Evolutionary conservation across 2,797 vertebrate species (phyloP), one percentile per base, ranked within the genome.

Genomic region (Semaprochilodus insignis): DNA sequence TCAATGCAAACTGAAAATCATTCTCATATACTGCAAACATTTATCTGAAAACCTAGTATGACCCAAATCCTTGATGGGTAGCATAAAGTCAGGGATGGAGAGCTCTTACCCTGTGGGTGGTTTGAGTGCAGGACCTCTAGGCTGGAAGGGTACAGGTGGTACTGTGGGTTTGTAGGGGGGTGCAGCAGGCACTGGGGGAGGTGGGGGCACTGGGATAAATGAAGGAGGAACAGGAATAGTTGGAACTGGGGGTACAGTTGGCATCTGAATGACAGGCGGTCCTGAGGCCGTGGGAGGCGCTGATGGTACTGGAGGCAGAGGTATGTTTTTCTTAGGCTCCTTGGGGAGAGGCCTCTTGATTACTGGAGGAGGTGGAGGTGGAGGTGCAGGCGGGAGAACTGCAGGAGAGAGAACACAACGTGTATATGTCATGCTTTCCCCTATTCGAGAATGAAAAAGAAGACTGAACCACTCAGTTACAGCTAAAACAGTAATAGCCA

Each of bases 291-390:
- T 16, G 17, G 82, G 69, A 10, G 71, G 76, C 6, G 19, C 27
- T 71, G 34, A 74, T 5, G 92, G 91, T 2, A 91, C 81, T 17
- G 90, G 89, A 84, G 96, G 90, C 10, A 93, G 91, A 1, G 93
- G 89, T 4, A 65, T 77, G 84, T 85, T 88, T 81, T 94, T 96
- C 89, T 94, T 91, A 36, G 92, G 89, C 77, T 97, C 96, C 19
- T 95, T 87, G 81, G 93, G 88, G 65, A 88, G 92, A 75, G 95
- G 89, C 16, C 94, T 94, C 89, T 94, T 97, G 72, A 89, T 89
- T 0, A 93, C 91, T 0, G 96, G 95, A n/a, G 85, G 87, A 75
- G 89, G 90, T 11, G 85, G 87, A 75, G 89, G 90, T 11, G 86
- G 78, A 6, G 89, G 87, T n/a, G 85, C 85, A 15, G 74, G 85